phyloP scores from a whole-genome alignment of 1,140 invertebrate species.

The Yoshiicerus persimilis region DNA sequence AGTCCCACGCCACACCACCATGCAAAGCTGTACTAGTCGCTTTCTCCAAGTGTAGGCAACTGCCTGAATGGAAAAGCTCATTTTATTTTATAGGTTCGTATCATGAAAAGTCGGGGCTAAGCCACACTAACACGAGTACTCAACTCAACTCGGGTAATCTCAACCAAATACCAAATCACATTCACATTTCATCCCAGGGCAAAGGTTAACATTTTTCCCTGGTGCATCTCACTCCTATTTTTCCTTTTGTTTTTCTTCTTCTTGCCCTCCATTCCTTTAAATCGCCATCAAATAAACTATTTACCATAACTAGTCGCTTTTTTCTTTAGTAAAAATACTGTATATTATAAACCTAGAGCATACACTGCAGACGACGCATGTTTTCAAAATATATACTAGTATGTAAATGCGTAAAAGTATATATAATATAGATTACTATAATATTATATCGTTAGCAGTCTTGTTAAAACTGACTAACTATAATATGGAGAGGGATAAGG shows the following conservation, averaged over 20 bases:
- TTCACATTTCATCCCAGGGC: constrained; percentile 10
- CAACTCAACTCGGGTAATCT: neutral
- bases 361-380: too few species aligned
- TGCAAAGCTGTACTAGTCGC: too few species aligned
- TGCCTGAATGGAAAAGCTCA: neutral
- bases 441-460: neutral
- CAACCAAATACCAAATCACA: neutral
- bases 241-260: neutral
- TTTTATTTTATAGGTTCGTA: constrained; percentile 19
- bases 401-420: neutral
- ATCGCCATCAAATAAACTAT: neutral
- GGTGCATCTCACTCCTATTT: neutral
- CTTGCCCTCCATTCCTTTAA: neutral
- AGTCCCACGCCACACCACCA: neutral
- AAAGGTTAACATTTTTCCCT: neutral
- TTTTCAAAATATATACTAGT: neutral
- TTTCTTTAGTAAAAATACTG: too few species aligned
- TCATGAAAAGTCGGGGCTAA: neutral
- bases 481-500: neutral
- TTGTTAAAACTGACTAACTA: neutral
- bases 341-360: neutral
- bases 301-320: too few species aligned
- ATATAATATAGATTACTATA: neutral
- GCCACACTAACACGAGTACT: constrained; percentile 10
- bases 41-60: neutral